Evolutionary conservation across 1,140 invertebrate genomes (phyloP), one percentile per base, ranked within the genome.

Genomic region (Cyphomyrmex costatus): DNA sequence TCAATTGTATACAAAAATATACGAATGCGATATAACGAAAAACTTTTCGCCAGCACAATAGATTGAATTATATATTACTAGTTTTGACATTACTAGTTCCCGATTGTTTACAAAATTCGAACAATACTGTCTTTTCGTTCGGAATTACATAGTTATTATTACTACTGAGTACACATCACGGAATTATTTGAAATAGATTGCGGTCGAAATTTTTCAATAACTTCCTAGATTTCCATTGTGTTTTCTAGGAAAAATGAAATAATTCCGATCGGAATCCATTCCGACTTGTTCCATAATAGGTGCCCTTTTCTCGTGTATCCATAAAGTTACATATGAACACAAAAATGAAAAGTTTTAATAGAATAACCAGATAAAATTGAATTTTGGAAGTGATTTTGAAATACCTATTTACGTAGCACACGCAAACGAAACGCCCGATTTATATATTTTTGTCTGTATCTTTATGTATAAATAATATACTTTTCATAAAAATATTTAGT

Each of bases 321-420:
- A 19, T 76, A 4, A 42, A 60, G n/a, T 76, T 60, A 42, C 53
- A 16, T 58, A 24, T 6, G 2, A 76, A 73, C 19, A 30, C n/a
- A n/a, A n/a, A n/a, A 73, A 73, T 56, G 10, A 10, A 5, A 66
- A 58, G 30, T 58, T 24, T 56, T 74, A 36, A 60, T 42, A 8
- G 21, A 60, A 60, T 60, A 76, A 76, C 2, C 8, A 19, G 21
- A 60, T 60, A 58, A 58, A 71, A 51, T 71, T 71, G 16, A 36
- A 58, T 14, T 58, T 58, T 24, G 16, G 3, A 24, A 76, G 14
- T 33, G 36, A 7, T 16, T 76, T 42, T 42, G 21, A 76, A 76
- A 42, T 21, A 42, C n/a, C n/a, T 58, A 74, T 74, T 74, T 33
- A 58, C 30, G 6, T 4, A 27, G 33, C 10, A 42, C 21, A 24